Evolutionary conservation across 1,140 invertebrate species (phyloP), one percentile per base, ranked within the genome.

Genomic region (Caenorhabditis tropicalis): DNA sequence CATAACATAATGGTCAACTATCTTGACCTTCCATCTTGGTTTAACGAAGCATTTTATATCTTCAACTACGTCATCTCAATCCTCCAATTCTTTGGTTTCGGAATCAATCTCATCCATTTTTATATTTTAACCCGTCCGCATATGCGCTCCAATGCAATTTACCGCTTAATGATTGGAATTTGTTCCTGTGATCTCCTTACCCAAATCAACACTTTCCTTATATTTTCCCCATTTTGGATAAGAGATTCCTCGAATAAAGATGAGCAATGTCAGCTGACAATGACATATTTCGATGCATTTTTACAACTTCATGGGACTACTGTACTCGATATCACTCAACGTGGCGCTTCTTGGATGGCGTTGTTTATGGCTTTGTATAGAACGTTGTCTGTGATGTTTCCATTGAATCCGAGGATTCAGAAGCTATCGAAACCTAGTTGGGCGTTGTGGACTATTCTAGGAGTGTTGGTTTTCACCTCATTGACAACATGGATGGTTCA

Each of bases 401-500:
- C 65, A 39, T 33, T 74, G 36, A 74, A 74, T 24, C 2, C n/a
- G 9, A 74, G 36, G n/a, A 27, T 74, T 43, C 33, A 74, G n/a
- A 74, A 74, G 36, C 15, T 74, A 6, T 43, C 36, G 15, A 39
- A 10, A 31, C 65, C 65, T 12, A n/a, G 43, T 21, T 43, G 10
- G 2, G 65, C 65, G n/a, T 10, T 74, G 10, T 39, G 33, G 65
- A 74, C 65, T 24, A 74, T 74, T 43, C 6, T 74, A 4, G 65
- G 5, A 27, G 36, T 74, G 5, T 10, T 74, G 16, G n/a, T 74
- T 24, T 74, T 74, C 10, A 74, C 65, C 16, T 74, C 65, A 9
- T n/a, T 74, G 19, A 74, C 65, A 4, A 74, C 65, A 3, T 74
- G 65, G 65, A 74, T 74, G 65, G 65, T 74, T 24, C 65, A 74